These are phyloP conservation scores for Hypercompe scribonia DNA, from an alignment of 2,888 invertebrate genomes.

Conservation along the genomic window DNA sequence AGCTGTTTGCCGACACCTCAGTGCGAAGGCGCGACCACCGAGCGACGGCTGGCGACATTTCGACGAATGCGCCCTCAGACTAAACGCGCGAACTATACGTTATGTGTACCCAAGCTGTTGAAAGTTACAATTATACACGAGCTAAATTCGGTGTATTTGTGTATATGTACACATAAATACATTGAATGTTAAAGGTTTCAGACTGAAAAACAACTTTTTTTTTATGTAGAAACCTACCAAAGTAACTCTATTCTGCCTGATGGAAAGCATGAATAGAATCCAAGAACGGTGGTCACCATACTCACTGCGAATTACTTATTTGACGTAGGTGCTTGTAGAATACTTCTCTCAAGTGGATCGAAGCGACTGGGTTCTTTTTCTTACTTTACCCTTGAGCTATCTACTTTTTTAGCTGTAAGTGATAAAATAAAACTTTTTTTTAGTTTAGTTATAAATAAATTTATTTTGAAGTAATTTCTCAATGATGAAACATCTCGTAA, in stretches of 20 bases:
- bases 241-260: no score
- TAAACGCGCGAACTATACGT: conserved; percentile 56
- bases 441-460: no score
- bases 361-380: not conserved
- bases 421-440: no score
- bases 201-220: no score
- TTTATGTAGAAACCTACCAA: no score
- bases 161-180: not conserved
- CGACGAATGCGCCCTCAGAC: conserved; percentile 73
- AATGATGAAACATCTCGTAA: not conserved
- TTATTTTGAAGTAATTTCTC: not conserved
- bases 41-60: conserved; percentile 74
- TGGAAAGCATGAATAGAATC: no score
- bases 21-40: conserved; percentile 86
- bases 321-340: not conserved
- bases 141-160: conserved; percentile 13
- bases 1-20: conserved; percentile 81
- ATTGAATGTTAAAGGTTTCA: not conserved
- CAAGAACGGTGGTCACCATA: no score
- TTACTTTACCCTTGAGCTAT: no score
- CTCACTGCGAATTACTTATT: no score
- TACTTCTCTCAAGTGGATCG: not conserved
- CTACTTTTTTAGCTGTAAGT: no score
- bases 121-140: conserved; percentile 54
- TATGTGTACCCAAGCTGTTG: conserved; percentile 60